phyloP scores from a whole-genome alignment of 1,140 invertebrate genomes.

The Leguminivora glycinivorella region DNA sequence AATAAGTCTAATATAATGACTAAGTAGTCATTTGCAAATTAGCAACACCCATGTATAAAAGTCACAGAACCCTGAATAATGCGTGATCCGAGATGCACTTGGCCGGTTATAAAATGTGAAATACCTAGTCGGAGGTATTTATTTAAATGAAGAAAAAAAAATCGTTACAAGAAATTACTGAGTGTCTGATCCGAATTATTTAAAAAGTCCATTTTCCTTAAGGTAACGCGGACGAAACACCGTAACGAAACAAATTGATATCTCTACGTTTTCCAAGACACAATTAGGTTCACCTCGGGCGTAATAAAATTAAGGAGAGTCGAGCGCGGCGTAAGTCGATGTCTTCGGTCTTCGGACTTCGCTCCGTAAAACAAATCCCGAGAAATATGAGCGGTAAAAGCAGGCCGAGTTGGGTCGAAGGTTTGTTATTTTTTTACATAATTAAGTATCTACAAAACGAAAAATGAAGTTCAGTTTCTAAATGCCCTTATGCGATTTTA shows the following conservation, averaged over 20 bases:
- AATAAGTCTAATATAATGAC: too few species aligned
- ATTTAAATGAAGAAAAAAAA: too few species aligned
- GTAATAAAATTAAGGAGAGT: conserved; percentile 78
- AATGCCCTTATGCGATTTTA: too few species aligned
- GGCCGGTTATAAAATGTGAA: too few species aligned
- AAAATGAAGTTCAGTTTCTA: too few species aligned
- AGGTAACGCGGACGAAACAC: neutral
- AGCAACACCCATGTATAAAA: too few species aligned
- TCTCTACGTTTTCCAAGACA: conserved; percentile 55
- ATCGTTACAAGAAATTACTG: neutral
- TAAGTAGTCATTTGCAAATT: too few species aligned
- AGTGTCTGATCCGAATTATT: neutral
- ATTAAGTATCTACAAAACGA: too few species aligned
- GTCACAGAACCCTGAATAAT: too few species aligned
- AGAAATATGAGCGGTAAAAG: conserved; percentile 27
- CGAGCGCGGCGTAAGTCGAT: conserved; percentile 64
- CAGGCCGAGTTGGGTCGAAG: neutral
- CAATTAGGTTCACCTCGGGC: conserved; percentile 71
- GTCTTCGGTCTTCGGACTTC: conserved; percentile 55
- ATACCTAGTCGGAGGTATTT: too few species aligned
- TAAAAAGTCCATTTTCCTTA: neutral
- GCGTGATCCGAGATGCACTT: too few species aligned
- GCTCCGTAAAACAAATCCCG: conserved; percentile 74
- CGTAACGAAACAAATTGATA: conserved; percentile 41
- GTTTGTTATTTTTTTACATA: too few species aligned